These are phyloP conservation scores for Pollenia griseotomentosa DNA, from an alignment of 2,888 invertebrate species.

Conservation along the genomic window DNA sequence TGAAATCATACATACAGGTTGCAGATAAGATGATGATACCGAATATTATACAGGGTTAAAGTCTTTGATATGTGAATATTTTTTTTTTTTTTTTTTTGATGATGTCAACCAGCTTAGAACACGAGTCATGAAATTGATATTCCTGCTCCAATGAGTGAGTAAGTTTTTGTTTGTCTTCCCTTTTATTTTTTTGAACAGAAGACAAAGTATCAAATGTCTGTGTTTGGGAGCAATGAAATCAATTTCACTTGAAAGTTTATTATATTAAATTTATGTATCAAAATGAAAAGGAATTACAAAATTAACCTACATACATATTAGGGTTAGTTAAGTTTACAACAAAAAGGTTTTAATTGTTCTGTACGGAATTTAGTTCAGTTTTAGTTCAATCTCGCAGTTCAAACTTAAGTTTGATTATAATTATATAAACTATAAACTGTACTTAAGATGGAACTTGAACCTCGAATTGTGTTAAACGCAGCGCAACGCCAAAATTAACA, in stretches of 20 bases:
- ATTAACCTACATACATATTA: neutral
- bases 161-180: slow-evolving; percentile 12
- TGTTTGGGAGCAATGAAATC: slow-evolving; percentile 26
- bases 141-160: neutral
- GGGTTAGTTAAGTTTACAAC: neutral
- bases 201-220: slow-evolving; percentile 63
- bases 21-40: slow-evolving; percentile 53
- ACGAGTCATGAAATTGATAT: slow-evolving; percentile 72
- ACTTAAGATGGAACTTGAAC: too few relatives aligned
- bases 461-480: too few relatives aligned
- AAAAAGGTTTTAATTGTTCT: neutral
- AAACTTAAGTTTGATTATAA: too few relatives aligned
- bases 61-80: slow-evolving; percentile 23
- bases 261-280: neutral
- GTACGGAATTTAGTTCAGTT: too few relatives aligned
- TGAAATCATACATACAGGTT: slow-evolving; percentile 33
- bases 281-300: neutral
- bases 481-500: too few relatives aligned
- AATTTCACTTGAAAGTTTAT: slow-evolving; percentile 36
- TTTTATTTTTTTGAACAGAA: neutral
- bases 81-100: neutral
- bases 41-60: neutral
- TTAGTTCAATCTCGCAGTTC: too few relatives aligned
- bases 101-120: slow-evolving; percentile 58
- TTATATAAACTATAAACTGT: too few relatives aligned